Conservation (phyloP, 2,113 vertebrate genomes). For the Mungos mungo region DNA sequence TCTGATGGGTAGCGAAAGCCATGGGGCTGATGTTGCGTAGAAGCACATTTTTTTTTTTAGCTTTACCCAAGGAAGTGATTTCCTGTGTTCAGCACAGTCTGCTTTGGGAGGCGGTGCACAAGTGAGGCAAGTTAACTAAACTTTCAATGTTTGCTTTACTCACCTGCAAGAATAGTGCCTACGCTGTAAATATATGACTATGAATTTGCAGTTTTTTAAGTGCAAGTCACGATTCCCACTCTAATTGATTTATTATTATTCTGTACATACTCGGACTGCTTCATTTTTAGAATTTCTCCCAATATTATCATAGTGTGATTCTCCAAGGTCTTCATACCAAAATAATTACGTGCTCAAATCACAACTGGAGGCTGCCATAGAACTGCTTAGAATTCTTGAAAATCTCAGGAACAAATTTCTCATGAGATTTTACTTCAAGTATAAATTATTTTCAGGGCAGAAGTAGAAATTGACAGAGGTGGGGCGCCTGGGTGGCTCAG, state of each 20-base stretch:
- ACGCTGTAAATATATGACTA: neutral
- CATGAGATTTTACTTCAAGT: neutral
- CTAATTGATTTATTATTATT: neutral
- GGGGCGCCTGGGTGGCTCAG: no score
- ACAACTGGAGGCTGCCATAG: accelerated
- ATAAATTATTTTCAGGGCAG: neutral
- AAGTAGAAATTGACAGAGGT: neutral
- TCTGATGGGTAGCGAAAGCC: neutral
- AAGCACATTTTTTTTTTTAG: neutral
- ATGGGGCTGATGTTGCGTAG: neutral
- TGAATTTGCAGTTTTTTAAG: neutral
- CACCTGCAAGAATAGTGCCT: no score
- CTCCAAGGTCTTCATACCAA: neutral
- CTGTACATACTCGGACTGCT: neutral
- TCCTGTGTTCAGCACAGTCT: neutral
- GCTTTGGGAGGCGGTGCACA: neutral
- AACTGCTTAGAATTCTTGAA: neutral
- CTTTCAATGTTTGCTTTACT: neutral
- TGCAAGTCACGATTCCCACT: neutral
- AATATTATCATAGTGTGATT: neutral
- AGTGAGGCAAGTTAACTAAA: no score
- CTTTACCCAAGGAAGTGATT: neutral
- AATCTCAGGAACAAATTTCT: neutral
- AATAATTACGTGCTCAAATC: accelerated
- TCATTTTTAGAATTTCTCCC: neutral